Percentiles rank a stretch among this genome's conserved stretches.
Evolutionary conservation across 2,888 invertebrate species (phyloP).

Genomic region (Hypomecis punctinalis): DNA sequence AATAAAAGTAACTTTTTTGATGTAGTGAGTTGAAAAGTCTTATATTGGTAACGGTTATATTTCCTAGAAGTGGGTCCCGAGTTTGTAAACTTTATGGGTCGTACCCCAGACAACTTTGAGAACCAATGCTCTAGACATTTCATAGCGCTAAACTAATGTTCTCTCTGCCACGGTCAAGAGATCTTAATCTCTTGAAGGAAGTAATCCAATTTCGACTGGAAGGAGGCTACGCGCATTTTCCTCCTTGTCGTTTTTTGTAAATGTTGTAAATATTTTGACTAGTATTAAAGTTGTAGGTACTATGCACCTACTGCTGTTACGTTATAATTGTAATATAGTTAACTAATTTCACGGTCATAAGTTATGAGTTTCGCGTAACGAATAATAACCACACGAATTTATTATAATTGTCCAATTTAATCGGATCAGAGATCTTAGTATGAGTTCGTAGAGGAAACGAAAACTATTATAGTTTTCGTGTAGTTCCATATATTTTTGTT

Average conservation of each 20-base stretch:
- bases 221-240: conserved; percentile 41
- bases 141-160: conserved; percentile 25
- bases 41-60: too few species aligned
- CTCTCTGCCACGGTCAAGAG: conserved; percentile 19
- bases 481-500: too few species aligned
- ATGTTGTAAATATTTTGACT: conserved; percentile 35
- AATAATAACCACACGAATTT: neutral
- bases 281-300: conserved; percentile 22
- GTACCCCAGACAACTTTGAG: too few species aligned
- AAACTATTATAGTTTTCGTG: too few species aligned
- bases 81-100: too few species aligned
- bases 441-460: too few species aligned
- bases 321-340: neutral
- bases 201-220: conserved; percentile 24
- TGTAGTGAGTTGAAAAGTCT: too few species aligned
- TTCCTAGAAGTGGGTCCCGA: too few species aligned
- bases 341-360: neutral
- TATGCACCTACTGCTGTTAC: conserved; percentile 10
- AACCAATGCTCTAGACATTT: neutral
- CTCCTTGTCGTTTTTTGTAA: conserved; percentile 38
- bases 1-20: too few species aligned
- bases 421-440: too few species aligned
- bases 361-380: neutral
- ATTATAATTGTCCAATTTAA: too few species aligned
- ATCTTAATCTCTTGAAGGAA: conserved; percentile 35